Evolutionary conservation across 2,888 invertebrate genomes (phyloP).

Genomic region (Temnothorax rugatulus): DNA sequence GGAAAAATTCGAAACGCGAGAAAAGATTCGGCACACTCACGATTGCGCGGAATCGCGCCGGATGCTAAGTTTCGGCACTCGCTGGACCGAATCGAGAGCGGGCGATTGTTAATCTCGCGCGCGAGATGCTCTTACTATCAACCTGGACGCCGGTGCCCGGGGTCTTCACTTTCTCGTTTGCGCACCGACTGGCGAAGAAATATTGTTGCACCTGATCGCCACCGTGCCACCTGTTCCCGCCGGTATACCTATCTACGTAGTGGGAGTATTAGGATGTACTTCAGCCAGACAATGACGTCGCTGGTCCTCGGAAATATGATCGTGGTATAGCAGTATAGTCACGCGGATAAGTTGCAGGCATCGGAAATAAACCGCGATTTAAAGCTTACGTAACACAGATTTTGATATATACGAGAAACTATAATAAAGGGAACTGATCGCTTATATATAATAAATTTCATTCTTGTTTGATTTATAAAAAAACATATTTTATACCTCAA

Average conservation of each 20-base stretch:
- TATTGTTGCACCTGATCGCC: constrained; percentile 72
- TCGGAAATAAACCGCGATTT: constrained; percentile 4
- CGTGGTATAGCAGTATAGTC: constrained; percentile 44
- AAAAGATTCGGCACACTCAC: neutral
- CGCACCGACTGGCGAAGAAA: constrained; percentile 69
- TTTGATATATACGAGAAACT: neutral
- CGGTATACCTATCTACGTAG: constrained; percentile 60
- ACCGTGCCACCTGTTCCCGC: constrained; percentile 73
- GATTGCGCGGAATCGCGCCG: constrained; percentile 17
- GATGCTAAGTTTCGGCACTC: constrained; percentile 20
- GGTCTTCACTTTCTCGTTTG: constrained; percentile 76
- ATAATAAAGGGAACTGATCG: neutral
- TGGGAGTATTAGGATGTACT: constrained; percentile 73
- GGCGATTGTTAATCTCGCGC: constrained; percentile 21
- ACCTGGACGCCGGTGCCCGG: constrained; percentile 43
- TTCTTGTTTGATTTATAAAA: neutral
- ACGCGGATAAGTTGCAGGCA: constrained; percentile 5
- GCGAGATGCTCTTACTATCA: constrained; percentile 12
- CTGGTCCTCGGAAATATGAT: constrained; percentile 40
- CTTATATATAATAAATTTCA: neutral
- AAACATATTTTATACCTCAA: neutral
- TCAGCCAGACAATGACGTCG: constrained; percentile 66
- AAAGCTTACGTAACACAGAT: constrained; percentile 16
- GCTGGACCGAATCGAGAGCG: constrained; percentile 36
- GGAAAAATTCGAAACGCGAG: neutral